Conservation (phyloP, 2,888 invertebrate genomes). For the Agelastica alni region DNA sequence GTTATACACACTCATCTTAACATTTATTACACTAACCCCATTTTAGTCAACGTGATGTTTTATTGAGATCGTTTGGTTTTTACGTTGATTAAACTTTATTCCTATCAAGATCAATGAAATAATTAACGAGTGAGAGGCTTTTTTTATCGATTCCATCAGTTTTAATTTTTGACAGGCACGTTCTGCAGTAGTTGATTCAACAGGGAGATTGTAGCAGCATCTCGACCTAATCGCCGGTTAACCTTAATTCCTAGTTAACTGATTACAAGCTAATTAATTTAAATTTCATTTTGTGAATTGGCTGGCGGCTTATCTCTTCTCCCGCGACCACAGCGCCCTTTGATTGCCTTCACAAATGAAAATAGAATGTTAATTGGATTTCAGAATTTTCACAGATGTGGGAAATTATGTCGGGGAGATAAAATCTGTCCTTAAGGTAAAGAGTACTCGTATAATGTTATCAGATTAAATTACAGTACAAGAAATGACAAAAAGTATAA, state of each 20-base stretch:
- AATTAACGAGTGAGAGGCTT: too few species aligned
- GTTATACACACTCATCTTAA: not conserved
- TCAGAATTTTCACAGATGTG: constrained; percentile 10
- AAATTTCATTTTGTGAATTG: constrained; percentile 41
- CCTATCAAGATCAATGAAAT: too few species aligned
- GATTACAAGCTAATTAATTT: constrained; percentile 42
- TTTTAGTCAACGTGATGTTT: too few species aligned
- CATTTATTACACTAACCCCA: too few species aligned
- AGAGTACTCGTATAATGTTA: too few species aligned
- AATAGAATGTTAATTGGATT: constrained; percentile 15
- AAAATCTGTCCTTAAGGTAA: not conserved
- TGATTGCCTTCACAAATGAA: constrained; percentile 14
- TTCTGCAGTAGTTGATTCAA: constrained; percentile 10
- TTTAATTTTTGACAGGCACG: too few species aligned
- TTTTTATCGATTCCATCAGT: too few species aligned
- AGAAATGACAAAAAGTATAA: not conserved
- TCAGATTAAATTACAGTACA: not conserved
- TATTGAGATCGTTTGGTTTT: too few species aligned
- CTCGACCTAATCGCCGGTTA: constrained; percentile 13
- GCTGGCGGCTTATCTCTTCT: constrained; percentile 31
- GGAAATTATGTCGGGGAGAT: constrained; percentile 9
- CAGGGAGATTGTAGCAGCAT: constrained; percentile 14
- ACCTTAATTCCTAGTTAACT: constrained; percentile 25
- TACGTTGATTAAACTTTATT: too few species aligned
- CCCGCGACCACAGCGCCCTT: constrained; percentile 7